Evolutionary conservation across 2,888 invertebrate species (phyloP), one percentile per base, ranked within the genome.

Genomic region (Eumerus sabulonum): DNA sequence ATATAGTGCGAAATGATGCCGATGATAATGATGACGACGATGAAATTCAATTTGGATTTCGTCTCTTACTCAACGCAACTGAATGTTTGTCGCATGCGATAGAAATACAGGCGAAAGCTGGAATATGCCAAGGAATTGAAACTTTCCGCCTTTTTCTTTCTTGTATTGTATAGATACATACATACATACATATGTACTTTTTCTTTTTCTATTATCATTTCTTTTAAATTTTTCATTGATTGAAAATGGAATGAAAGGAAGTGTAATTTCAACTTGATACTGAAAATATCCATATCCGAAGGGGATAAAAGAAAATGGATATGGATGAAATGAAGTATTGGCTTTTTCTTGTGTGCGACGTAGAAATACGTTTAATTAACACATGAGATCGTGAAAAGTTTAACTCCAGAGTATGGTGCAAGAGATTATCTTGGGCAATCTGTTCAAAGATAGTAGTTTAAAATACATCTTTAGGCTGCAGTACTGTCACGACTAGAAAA

Each of bases 11-110:
- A 27, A 27, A 7, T 4, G 27, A 27, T n/a, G 3, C 9, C 40
- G 40, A 71, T 50, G 64, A 72, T 67, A 66, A 59, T 56, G 60
- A 66, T 68, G 67, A 68, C 48, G 56, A 79, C 59, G 68, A 74
- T 79, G 73, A 54, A 79, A 79, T 74, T 74, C 77, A 68, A 79
- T 79, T 79, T 79, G 64, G 63, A 66, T 79, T 66, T 64, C 68
- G 68, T 64, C 74, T 79, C 56, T 64, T 40, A 54, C 67, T 67
- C 64, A 60, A 27, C 27, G 27, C 27, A 27, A 27, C 27, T 7
- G 3, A 4, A 7, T 27, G 27, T 27, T 27, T 7, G 3, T 27
- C 27, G 27, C 63, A 59, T 56, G 56, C 47, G 40, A 40, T n/a
- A 11, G 2, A 9, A 40, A 11, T 3, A 40, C 62, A 16, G 27